These are phyloP conservation scores for Formica aserva DNA, from an alignment of 2,888 invertebrate genomes.

Conservation along the genomic window DNA sequence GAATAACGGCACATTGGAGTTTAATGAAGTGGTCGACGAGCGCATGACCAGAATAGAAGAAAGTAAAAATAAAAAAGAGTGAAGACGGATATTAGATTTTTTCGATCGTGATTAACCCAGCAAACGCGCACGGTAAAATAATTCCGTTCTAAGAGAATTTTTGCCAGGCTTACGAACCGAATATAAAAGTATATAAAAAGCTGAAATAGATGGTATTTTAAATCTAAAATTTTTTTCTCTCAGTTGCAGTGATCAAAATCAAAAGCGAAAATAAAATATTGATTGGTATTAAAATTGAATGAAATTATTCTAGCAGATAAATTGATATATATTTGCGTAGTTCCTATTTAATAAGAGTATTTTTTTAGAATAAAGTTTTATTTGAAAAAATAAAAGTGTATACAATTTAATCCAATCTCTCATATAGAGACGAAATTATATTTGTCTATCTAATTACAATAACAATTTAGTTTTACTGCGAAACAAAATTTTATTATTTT, in stretches of 20 bases:
- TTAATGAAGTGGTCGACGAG: conserved; percentile 24
- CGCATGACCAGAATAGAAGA: conserved; percentile 43
- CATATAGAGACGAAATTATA: background rate
- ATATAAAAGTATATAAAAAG: conserved; percentile 16
- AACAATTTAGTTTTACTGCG: background rate
- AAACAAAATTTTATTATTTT: conserved; percentile 11
- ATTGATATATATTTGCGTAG: background rate
- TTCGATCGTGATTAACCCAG: conserved; percentile 9
- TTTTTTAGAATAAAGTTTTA: background rate
- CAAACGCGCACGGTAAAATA: conserved; percentile 25
- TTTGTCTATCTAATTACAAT: background rate
- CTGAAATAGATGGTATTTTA: background rate
- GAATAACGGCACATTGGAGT: conserved; percentile 30
- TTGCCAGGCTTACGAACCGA: conserved; percentile 36
- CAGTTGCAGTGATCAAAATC: background rate
- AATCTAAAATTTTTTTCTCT: background rate
- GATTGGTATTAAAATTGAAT: conserved; percentile 6
- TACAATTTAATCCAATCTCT: conserved; percentile 3
- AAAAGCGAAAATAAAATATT: background rate
- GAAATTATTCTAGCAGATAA: background rate
- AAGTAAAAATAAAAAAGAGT: conserved; percentile 46
- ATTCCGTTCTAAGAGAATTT: background rate
- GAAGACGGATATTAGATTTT: conserved; percentile 38
- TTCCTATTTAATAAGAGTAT: background rate
- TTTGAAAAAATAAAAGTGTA: conserved; percentile 9